Base-by-base conservation (phyloP, 2,888 invertebrate species). In the Synanthedon andrenaeformis region DNA sequence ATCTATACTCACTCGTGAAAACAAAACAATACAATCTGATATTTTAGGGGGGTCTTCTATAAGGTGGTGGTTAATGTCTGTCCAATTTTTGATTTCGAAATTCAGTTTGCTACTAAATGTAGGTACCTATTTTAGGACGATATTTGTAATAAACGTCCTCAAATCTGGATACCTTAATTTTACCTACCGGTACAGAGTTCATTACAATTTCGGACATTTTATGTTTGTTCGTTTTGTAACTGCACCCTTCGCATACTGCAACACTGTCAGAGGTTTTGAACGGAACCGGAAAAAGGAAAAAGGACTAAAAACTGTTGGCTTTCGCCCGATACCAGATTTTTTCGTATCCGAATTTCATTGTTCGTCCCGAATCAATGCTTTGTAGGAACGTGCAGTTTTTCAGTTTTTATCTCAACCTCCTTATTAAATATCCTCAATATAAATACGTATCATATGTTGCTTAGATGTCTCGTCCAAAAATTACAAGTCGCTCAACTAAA, bases 251-350 rank as follows among this genome's bases (percentile, higher is more conserved):
- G 6, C 45, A 45, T 45, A 49, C 51, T 49, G 56, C 57, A 58
- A 54, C 58, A 54, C 58, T 62, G 66, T 64, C 65, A 66, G 66
- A 67, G 64, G 66, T 63, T 64, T 64, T 58, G 63, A 60, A 63
- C 66, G 62, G 59, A 67, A 64, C 62, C 60, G 61, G 53, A 55
- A 68, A 70, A 69, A 67, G 62, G 60, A 56, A 53, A 58, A 66
- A 63, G 65, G 66, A 61, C 60, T 61, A 61, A 61, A 65, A 66
- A 66, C 72, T 67, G 73, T 71, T 74, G 73, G 74, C 74, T 77
- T 76, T 72, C 65, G 65, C 60, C 62, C 69, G 71, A 72, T 72
- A 69, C 70, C 62, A 64, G 66, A 59, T 72, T 66, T 65, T 66
- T 67, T 49, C 49, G 59, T 60, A 56, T 54, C 51, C 51, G 60